Evolutionary conservation across 2,888 invertebrate species (phyloP).

Genomic region (Didymodactylos carnosus): DNA sequence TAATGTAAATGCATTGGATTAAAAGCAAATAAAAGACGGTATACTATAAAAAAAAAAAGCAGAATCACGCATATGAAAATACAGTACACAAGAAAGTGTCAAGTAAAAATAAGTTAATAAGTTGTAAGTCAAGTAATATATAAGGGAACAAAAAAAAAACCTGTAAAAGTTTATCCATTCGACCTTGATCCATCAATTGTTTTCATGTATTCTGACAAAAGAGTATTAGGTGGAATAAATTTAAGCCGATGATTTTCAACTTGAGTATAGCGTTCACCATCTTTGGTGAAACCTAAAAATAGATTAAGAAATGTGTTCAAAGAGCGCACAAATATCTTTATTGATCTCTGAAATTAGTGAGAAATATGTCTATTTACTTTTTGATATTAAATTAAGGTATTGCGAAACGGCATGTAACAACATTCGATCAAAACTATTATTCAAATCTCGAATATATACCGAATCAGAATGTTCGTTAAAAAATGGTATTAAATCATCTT

Average conservation of each 20-base stretch:
- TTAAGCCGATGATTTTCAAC: not conserved
- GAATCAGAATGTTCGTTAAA: not conserved
- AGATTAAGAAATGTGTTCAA: too few relatives aligned
- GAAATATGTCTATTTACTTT: slow-evolving; percentile 1
- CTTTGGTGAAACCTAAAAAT: not conserved
- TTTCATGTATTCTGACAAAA: not conserved
- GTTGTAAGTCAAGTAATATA: too few relatives aligned
- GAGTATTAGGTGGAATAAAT: not conserved
- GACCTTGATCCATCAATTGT: not conserved
- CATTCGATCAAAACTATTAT: slow-evolving; percentile 5
- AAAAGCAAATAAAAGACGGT: too few relatives aligned
- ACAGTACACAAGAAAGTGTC: not conserved
- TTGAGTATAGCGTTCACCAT: not conserved
- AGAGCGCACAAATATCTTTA: too few relatives aligned
- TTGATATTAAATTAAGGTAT: slow-evolving; percentile 11
- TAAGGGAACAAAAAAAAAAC: not conserved
- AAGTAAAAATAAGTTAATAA: not conserved
- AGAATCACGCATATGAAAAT: not conserved
- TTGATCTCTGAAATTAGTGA: not conserved
- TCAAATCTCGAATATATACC: not conserved
- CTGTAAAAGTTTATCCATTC: not conserved
- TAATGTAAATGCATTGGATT: too few relatives aligned
- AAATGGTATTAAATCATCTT: not conserved
- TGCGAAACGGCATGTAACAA: slow-evolving; percentile 8
- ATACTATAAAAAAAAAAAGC: not conserved